Percentiles rank a stretch among this genome's conserved stretches.
Evolutionary conservation across 2,888 invertebrate genomes (phyloP).

Genomic region (Pachycephus smyrnensis): DNA sequence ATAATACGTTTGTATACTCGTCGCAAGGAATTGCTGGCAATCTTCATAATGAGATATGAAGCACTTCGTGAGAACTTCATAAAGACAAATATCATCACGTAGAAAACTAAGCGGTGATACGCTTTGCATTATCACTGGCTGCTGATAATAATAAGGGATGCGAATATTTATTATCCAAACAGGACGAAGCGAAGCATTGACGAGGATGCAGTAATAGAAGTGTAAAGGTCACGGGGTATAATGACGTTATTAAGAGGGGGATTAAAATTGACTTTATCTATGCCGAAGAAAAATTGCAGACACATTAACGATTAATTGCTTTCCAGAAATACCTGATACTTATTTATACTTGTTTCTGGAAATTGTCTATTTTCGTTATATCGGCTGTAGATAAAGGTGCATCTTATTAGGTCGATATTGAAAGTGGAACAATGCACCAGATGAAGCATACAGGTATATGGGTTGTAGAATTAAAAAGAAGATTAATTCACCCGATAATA

Average conservation of each 20-base stretch:
- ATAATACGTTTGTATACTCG: not conserved
- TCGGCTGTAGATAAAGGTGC: not conserved
- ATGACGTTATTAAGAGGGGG: not conserved
- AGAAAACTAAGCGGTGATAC: not conserved
- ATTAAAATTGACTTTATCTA: not conserved
- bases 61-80: not conserved
- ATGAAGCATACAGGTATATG: constrained; percentile 12
- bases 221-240: not conserved
- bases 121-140: too few species aligned
- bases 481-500: constrained; percentile 4
- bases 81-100: not conserved
- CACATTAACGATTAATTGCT: not conserved
- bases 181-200: not conserved
- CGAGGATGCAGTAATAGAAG: not conserved
- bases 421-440: constrained; percentile 23
- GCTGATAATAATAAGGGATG: not conserved
- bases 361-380: not conserved
- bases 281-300: not conserved
- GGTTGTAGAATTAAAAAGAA: constrained; percentile 9
- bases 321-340: not conserved
- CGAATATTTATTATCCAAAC: not conserved
- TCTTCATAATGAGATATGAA: not conserved
- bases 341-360: not conserved
- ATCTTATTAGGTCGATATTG: constrained; percentile 25
- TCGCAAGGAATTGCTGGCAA: not conserved